Evolutionary conservation across 2,888 invertebrate species (phyloP).

Genomic region (Amiota mariae): DNA sequence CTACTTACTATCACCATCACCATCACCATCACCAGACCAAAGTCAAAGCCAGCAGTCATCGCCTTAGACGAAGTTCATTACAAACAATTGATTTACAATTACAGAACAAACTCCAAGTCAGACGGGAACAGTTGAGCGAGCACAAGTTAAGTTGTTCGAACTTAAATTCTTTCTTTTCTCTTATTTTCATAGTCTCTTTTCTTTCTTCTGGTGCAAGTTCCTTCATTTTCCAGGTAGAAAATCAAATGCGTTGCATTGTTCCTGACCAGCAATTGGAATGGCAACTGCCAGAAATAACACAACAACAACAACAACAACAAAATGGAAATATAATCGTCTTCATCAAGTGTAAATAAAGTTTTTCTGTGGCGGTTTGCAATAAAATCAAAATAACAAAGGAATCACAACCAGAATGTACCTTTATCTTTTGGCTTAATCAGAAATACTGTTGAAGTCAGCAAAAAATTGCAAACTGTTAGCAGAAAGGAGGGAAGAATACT

Average conservation of each 20-base stretch:
- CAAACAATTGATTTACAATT: constrained; percentile 62
- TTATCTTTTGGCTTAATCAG: constrained; percentile 21
- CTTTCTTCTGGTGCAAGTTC: too few relatives aligned
- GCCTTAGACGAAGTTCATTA: constrained; percentile 57
- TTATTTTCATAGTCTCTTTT: too few relatives aligned
- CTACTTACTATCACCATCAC: too few relatives aligned
- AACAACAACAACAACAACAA: too few relatives aligned
- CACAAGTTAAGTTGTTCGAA: neutral
- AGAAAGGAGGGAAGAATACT: too few relatives aligned
- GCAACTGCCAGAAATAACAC: too few relatives aligned
- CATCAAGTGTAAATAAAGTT: constrained; percentile 27
- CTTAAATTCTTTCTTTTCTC: too few relatives aligned
- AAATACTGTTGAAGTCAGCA: constrained; percentile 23
- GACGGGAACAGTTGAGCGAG: constrained; percentile 4
- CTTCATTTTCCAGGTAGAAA: too few relatives aligned
- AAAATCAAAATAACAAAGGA: neutral
- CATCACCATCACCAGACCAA: too few relatives aligned
- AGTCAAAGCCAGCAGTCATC: neutral
- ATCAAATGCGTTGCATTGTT: too few relatives aligned
- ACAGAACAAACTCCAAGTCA: constrained; percentile 27
- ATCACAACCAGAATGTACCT: neutral
- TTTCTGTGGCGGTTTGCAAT: constrained; percentile 19
- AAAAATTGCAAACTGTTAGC: constrained; percentile 10
- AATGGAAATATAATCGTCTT: too few relatives aligned
- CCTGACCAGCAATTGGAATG: too few relatives aligned